phyloP scores from a whole-genome alignment of 2,113 vertebrate genomes.

The Pedetes capensis region DNA sequence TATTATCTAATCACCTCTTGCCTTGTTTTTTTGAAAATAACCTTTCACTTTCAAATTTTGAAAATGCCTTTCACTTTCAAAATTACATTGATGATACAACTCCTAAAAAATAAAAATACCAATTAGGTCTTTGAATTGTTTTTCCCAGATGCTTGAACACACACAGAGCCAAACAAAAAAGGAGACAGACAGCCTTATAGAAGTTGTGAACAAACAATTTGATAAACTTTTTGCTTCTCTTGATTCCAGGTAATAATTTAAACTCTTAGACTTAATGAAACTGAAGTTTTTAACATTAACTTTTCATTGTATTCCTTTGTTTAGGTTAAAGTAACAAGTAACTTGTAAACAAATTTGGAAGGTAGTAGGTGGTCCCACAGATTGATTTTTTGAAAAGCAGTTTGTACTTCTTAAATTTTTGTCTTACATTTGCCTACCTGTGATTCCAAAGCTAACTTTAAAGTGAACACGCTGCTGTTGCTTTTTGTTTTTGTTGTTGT shows the following conservation, averaged over 20 bases:
- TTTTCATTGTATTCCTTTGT: constrained; percentile 36
- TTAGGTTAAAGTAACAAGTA: neutral
- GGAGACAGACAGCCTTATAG: constrained; percentile 67
- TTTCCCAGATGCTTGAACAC: constrained; percentile 76
- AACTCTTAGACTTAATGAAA: neutral
- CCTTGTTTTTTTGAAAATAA: constrained; percentile 44
- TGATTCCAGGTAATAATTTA: constrained; percentile 80
- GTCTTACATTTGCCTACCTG: neutral
- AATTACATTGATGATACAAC: constrained; percentile 18
- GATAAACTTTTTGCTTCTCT: constrained; percentile 78
- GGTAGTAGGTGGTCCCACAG: neutral
- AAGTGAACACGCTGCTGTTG: neutral
- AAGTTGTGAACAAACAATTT: constrained; percentile 73
- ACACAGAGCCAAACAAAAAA: constrained; percentile 75
- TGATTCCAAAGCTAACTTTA: neutral
- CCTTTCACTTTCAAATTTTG: constrained; percentile 16
- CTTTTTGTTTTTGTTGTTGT: neutral
- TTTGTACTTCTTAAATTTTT: neutral
- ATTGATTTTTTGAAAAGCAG: neutral
- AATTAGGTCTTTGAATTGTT: constrained; percentile 34
- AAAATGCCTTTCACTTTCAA: constrained; percentile 33
- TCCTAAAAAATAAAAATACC: constrained; percentile 37
- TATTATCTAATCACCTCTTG: constrained; percentile 18
- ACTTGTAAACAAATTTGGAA: constrained; percentile 33
- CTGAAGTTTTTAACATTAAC: constrained; percentile 41